Percentiles rank a stretch among this genome's conserved stretches.
These are phyloP conservation scores for Alouatta palliata DNA, from an alignment of 2,113 vertebrate species.

Conservation along the genomic window DNA sequence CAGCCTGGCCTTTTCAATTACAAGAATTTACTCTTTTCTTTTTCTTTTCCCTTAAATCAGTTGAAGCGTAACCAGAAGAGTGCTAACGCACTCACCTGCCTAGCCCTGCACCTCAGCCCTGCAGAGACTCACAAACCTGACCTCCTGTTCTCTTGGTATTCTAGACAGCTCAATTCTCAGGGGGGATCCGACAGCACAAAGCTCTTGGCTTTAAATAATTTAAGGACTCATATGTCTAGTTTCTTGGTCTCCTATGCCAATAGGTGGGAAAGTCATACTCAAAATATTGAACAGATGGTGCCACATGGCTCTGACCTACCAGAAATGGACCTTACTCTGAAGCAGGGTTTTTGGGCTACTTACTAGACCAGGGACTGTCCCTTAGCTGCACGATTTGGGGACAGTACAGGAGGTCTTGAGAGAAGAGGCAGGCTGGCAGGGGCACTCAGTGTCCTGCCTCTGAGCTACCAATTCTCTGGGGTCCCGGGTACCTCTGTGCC, in stretches of 20 bases:
- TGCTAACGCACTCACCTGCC: neutral
- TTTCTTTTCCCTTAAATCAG: neutral
- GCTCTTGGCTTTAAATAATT: neutral
- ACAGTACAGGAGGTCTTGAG: constrained; percentile 66
- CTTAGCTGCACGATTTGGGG: neutral
- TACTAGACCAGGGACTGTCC: constrained; percentile 71
- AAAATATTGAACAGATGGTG: neutral
- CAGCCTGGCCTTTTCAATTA: neutral
- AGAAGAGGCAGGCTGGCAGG: neutral
- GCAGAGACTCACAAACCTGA: neutral
- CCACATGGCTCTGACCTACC: constrained; percentile 71
- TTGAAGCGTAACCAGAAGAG: neutral
- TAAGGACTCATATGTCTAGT: neutral
- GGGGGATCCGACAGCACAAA: neutral
- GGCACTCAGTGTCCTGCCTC: neutral
- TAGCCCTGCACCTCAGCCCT: neutral
- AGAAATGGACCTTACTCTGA: constrained; percentile 78
- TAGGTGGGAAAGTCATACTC: neutral
- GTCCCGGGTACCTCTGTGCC: neutral
- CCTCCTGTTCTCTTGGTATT: neutral
- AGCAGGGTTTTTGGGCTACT: constrained; percentile 70
- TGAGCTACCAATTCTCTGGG: neutral
- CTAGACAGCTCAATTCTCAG: neutral
- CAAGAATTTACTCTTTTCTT: neutral
- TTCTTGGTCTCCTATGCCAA: neutral